These are phyloP conservation scores for Tetragnatha montana DNA, from an alignment of 2,888 invertebrate genomes.

Conservation along the genomic window DNA sequence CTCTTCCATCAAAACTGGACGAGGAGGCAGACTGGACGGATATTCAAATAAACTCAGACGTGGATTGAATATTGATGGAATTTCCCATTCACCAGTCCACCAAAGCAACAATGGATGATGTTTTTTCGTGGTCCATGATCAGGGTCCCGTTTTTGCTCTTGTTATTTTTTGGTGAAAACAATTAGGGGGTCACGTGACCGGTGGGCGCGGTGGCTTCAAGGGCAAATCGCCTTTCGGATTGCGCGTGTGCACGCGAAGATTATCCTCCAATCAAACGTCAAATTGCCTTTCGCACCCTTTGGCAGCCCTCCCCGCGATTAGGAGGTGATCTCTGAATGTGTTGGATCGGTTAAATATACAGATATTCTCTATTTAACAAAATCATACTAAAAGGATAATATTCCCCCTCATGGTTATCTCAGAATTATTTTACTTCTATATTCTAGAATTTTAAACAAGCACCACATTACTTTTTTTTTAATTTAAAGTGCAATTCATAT, in stretches of 20 bases:
- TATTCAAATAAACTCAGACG: constrained; percentile 32
- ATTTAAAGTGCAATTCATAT: too few species aligned
- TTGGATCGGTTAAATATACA: constrained; percentile 52
- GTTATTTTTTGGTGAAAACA: constrained; percentile 1
- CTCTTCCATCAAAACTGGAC: constrained; percentile 37
- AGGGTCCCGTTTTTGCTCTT: neutral
- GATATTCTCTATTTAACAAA: too few species aligned
- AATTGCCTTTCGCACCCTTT: constrained; percentile 52
- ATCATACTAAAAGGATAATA: too few species aligned
- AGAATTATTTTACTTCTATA: too few species aligned
- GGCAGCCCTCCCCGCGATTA: constrained; percentile 21
- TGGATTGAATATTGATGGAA: constrained; percentile 6
- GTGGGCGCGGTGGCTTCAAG: constrained; percentile 57
- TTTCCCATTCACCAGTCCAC: constrained; percentile 3
- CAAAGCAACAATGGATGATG: constrained; percentile 3
- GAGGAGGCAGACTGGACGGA: constrained; percentile 10
- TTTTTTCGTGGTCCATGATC: neutral
- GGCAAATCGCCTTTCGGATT: constrained; percentile 55
- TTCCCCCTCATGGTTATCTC: too few species aligned
- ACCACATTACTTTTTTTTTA: too few species aligned
- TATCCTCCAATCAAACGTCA: constrained; percentile 60
- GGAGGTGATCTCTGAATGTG: constrained; percentile 15
- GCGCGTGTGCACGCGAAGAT: constrained; percentile 53
- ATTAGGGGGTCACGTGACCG: constrained; percentile 51
- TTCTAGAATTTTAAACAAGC: too few species aligned